phyloP scores from a whole-genome alignment of 2,888 invertebrate species.

The Xestia xanthographa region DNA sequence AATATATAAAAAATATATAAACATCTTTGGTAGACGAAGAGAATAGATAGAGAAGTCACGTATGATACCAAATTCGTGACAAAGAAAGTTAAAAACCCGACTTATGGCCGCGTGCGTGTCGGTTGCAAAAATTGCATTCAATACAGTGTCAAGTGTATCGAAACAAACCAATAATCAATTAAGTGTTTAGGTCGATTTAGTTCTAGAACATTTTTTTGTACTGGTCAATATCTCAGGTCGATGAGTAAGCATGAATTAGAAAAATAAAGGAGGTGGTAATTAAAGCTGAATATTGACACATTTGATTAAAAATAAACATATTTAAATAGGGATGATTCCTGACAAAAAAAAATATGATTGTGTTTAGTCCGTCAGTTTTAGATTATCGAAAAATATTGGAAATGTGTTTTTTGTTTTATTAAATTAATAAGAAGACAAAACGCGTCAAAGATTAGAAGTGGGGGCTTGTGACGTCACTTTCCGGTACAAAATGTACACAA shows the following conservation, averaged over 20 bases:
- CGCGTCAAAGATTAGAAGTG: too few species aligned
- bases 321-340: too few species aligned
- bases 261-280: not conserved
- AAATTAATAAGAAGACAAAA: too few species aligned
- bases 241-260: not conserved
- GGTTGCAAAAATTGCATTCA: not conserved
- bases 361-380: too few species aligned
- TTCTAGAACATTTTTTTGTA: slow-evolving; percentile 30
- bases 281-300: not conserved
- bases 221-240: slow-evolving; percentile 13
- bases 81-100: not conserved
- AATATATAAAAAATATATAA: too few species aligned
- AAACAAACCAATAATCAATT: slow-evolving; percentile 24
- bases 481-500: too few species aligned
- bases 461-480: too few species aligned
- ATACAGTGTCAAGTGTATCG: slow-evolving; percentile 1
- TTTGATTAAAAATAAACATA: not conserved
- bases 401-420: too few species aligned
- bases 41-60: too few species aligned
- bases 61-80: not conserved
- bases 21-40: not conserved
- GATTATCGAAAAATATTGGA: too few species aligned
- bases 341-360: too few species aligned
- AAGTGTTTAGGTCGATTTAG: slow-evolving; percentile 10
- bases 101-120: not conserved